Base-by-base conservation (phyloP, 2,797 vertebrate species). In the Philypnodon macrostomus region DNA sequence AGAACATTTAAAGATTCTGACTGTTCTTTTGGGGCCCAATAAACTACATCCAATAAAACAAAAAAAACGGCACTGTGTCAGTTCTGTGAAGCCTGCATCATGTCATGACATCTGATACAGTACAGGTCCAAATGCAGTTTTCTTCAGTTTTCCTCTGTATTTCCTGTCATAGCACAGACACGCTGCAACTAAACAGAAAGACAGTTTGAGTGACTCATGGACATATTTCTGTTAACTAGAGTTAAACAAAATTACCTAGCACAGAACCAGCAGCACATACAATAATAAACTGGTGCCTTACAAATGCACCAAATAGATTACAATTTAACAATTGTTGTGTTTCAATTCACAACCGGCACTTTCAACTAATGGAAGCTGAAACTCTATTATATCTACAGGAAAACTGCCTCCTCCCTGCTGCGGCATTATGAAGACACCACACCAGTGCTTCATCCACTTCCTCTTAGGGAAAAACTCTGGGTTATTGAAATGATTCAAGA, bases 391-490 rank as follows among this genome's bases (percentile, higher is more conserved):
- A 23, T 45, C 33, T 38, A 23, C 33, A 58, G 36, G 9, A 87
- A 70, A 85, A 80, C 70, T 50, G 4, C 37, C n/a, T 30, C 61
- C 64, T 65, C 76, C 83, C 75, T 59, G 71, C 81, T 83, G 77
- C 69, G 71, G 48, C 59, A 40, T 73, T 62, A 62, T 69, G 38
- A 35, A 40, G 41, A 34, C 14, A 29, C 50, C 42, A 56, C 59
- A 59, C 62, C 59, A 15, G 33, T 33, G 16, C 57, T 67, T 73
- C 47, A 57, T 62, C 57, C 70, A 51, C 51, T 66, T 80, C 69
- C 70, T 65, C 57, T 62, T 17, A 19, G 13, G 12, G 30, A 18
- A 17, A 48, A 48, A 15, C 10, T 12, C n/a, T 47, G 42, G 12
- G 41, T 63, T 66, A 42, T 68, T 56, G 44, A 65, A 67, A 62